These are phyloP conservation scores for Lasioglossum malachurum DNA, from an alignment of 2,888 invertebrate species.

Conservation along the genomic window DNA sequence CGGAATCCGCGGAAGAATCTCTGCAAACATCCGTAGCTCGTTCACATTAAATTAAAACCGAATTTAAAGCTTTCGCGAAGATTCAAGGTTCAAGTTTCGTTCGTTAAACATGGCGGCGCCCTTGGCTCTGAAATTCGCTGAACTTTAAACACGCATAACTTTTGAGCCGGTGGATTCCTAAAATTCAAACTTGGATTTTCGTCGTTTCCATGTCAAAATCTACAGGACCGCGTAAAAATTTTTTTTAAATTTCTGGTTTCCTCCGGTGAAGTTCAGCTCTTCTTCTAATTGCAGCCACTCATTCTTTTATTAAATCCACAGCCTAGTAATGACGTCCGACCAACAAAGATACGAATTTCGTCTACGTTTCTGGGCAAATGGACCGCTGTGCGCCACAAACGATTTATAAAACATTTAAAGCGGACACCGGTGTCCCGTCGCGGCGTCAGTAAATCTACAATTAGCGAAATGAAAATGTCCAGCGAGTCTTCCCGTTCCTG, in stretches of 20 bases:
- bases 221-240: no score
- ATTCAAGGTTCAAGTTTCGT: neutral
- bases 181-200: no score
- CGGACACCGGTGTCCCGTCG: neutral
- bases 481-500: neutral
- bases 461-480: constrained; percentile 16
- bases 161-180: no score
- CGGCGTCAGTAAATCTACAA: neutral
- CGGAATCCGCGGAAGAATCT: neutral
- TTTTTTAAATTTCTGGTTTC: no score
- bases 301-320: neutral
- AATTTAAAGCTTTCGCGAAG: neutral
- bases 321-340: neutral
- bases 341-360: no score
- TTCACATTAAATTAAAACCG: neutral
- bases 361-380: neutral
- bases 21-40: neutral
- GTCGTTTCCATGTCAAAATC: no score
- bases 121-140: no score
- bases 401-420: neutral
- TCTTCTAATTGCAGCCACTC: no score
- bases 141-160: no score
- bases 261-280: no score
- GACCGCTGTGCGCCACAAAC: neutral
- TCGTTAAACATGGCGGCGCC: no score